A percentile compares a stretch with the other conserved stretches of the same genome.
phyloP scores from a whole-genome alignment of 2,797 vertebrate genomes.

The Threskiornis aethiopicus region DNA sequence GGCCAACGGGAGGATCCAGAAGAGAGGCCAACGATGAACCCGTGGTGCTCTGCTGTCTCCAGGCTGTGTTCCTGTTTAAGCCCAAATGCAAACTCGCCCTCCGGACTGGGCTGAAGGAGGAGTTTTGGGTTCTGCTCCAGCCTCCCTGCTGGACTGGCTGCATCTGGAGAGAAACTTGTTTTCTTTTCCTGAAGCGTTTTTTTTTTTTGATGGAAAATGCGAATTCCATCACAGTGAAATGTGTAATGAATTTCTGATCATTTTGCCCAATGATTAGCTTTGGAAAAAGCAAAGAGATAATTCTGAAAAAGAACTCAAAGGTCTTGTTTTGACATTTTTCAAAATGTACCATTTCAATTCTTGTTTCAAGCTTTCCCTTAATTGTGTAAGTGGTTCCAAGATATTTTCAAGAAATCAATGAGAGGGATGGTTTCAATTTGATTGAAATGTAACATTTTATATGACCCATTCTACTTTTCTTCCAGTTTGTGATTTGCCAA shows the following conservation, averaged over 20 bases:
- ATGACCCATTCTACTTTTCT: not conserved
- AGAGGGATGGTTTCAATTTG: conserved; percentile 40
- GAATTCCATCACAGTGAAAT: not conserved
- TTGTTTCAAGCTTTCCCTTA: not conserved
- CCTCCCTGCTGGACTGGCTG: not conserved
- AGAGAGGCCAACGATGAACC: not conserved
- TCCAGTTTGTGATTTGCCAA: not conserved
- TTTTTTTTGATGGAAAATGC: not conserved
- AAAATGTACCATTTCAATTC: not conserved
- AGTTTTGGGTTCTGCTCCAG: not conserved
- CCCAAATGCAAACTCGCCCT: not conserved
- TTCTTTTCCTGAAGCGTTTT: not conserved
- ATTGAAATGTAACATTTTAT: conserved; percentile 7
- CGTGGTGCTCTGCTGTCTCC: rapidly evolving
- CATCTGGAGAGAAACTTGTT: not conserved
- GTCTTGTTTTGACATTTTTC: not conserved
- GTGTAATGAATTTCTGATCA: not conserved
- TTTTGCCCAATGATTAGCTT: not conserved
- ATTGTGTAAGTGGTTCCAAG: not conserved
- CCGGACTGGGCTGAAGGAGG: not conserved
- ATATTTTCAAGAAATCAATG: conserved; percentile 4
- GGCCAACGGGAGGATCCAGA: not conserved
- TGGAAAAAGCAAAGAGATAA: not conserved
- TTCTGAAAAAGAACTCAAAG: not conserved
- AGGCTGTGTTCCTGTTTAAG: not conserved